Conservation (phyloP, 2,797 vertebrate species). For the Takifugu ocellatus region DNA sequence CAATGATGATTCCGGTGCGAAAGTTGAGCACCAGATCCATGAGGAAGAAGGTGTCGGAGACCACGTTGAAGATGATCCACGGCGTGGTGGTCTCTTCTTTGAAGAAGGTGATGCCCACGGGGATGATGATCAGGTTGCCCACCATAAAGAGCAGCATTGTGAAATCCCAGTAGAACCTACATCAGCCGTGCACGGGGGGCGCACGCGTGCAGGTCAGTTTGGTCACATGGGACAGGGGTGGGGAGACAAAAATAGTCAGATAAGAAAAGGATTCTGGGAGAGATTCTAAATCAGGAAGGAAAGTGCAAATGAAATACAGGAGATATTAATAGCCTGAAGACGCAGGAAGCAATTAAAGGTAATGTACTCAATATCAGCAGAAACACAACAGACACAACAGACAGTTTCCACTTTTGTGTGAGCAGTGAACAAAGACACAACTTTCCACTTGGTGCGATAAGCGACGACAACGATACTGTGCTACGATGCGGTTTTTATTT, state of each 20-base stretch:
- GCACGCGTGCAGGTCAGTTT: constrained; percentile 19
- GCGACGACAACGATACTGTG: not conserved
- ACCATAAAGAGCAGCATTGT: constrained; percentile 99
- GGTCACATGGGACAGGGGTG: constrained; percentile 13
- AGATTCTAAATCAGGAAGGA: constrained; percentile 29
- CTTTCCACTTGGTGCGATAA: not conserved
- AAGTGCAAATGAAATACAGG: constrained; percentile 33
- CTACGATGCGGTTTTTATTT: not conserved
- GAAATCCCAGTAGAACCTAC: constrained; percentile 99
- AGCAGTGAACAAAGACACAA: not conserved
- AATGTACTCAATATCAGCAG: no score
- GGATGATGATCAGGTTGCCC: constrained; percentile 98
- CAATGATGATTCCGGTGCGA: constrained; percentile 95
- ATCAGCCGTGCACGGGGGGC: constrained; percentile 18
- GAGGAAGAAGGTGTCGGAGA: constrained; percentile 98
- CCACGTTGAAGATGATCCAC: constrained; percentile 98
- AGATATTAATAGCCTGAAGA: constrained; percentile 17
- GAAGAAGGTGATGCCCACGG: constrained; percentile 98
- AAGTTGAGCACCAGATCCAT: constrained; percentile 98
- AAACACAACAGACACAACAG: not conserved
- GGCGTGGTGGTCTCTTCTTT: constrained; percentile 95
- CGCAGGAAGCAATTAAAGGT: constrained; percentile 13
- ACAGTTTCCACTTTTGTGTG: not conserved
- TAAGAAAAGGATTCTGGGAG: constrained; percentile 43
- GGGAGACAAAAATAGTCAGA: constrained; percentile 58